These are phyloP conservation scores for Coregonus clupeaformis DNA, from an alignment of 2,113 vertebrate genomes.

Conservation along the genomic window DNA sequence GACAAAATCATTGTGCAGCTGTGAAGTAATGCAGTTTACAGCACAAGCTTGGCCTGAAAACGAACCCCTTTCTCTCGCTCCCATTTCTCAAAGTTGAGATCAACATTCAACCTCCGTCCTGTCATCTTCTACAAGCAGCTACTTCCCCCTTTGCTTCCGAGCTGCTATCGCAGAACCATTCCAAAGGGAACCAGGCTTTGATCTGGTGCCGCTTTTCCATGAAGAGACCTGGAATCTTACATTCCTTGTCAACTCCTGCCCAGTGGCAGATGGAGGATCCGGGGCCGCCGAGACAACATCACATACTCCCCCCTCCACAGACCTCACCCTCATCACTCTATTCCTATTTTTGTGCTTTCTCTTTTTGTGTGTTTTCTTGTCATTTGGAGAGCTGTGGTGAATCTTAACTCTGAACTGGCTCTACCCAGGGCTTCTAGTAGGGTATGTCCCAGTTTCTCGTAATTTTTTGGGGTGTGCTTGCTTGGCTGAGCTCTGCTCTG, in stretches of 20 bases:
- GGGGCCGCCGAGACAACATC: neutral
- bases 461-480: constrained; percentile 22
- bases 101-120: constrained; percentile 14
- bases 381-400: neutral
- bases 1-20: neutral
- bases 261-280: constrained; percentile 54
- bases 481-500: constrained; percentile 24
- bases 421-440: constrained; percentile 1
- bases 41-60: neutral
- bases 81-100: constrained; percentile 20
- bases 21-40: neutral
- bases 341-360: neutral
- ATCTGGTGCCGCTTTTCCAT: constrained; percentile 36
- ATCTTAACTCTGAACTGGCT: neutral
- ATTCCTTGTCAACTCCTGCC: constrained; percentile 61
- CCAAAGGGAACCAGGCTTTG: constrained; percentile 37
- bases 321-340: neutral
- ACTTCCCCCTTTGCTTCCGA: constrained; percentile 19
- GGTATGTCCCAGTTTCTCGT: neutral
- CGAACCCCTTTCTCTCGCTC: neutral
- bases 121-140: neutral
- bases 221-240: constrained; percentile 44
- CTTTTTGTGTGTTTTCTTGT: too few relatives aligned
- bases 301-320: neutral
- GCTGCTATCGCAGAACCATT: constrained; percentile 5